Evolutionary conservation across 2,113 vertebrate species (phyloP).

Genomic region (Mellivora capensis): DNA sequence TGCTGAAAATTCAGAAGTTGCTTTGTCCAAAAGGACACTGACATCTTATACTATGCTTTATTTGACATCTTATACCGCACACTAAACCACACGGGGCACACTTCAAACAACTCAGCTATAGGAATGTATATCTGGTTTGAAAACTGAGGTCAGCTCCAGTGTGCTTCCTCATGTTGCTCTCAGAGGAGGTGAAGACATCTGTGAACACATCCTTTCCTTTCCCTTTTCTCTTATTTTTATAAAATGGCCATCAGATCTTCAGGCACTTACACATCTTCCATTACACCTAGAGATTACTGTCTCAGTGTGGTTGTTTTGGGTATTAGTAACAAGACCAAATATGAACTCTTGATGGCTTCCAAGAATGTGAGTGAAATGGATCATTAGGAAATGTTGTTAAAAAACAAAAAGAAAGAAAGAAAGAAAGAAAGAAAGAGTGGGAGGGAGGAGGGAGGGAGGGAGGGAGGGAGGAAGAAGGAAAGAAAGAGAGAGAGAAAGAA

Average conservation of each 20-base stretch:
- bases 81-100: constrained; percentile 17
- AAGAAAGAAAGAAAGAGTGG: too few species aligned
- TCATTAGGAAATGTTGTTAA: background rate
- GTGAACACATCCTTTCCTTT: background rate
- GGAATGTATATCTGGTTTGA: constrained; percentile 68
- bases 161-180: constrained; percentile 27
- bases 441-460: fast-evolving
- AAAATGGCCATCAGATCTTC: background rate
- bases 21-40: constrained; percentile 67
- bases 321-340: constrained; percentile 14
- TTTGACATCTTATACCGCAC: constrained; percentile 57
- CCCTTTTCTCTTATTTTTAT: background rate
- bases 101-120: constrained; percentile 65
- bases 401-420: background rate
- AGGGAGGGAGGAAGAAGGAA: too few species aligned
- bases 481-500: fast-evolving
- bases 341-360: background rate
- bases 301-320: background rate
- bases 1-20: constrained; percentile 63
- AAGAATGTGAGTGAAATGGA: background rate
- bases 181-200: background rate
- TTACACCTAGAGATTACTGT: background rate
- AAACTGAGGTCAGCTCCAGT: constrained; percentile 32
- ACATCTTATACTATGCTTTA: constrained; percentile 70
- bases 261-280: background rate